Base-by-base conservation (phyloP, 2,113 vertebrate genomes). In the Malurus elegans region DNA sequence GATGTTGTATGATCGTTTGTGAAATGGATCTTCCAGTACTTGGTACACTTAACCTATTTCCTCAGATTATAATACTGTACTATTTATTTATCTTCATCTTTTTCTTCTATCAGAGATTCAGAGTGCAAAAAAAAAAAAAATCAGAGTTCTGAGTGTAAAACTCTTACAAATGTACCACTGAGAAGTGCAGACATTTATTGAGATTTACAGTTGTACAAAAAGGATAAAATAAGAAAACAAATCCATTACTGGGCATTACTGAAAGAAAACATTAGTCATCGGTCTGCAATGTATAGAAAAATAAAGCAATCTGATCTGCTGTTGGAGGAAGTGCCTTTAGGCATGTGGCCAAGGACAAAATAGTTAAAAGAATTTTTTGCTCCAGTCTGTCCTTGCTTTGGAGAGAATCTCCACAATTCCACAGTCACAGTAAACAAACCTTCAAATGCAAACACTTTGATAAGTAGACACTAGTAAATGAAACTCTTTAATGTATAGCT, bases 211-310 rank as follows among this genome's bases (percentile, higher is more conserved):
- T 21, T 16, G 20, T 23, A 88, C 10, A 53, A 61, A 86, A 76
- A 48, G 2, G 45, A 64, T 42, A 82, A 90, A 87, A 42, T 26
- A 65, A 75, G n/a, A 50, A 89, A 71, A n/a, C 3, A 79, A 87
- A 40, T 64, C 32, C 31, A 56, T 60, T 67, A 18, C 11, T 67
- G 12, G 45, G 34, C 50, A 65, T 48, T 65, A 48, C 24, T 48
- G 50, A 82, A 86, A 87, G 66, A 79, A 90, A 94, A 65, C 16
- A 86, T 66, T 93, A 81, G 32, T 93, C 71, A 96, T 66, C 34
- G 6, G 6, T 78, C 76, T 78, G 71, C 44, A 94, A 83, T 0
- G 15, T 88, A 86, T 13, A 87, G 79, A 61, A 95, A 88, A 94
- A 86, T 21, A 80, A 79, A 92, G 56, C 50, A 88, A 83, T 73